phyloP scores from a whole-genome alignment of 2,888 invertebrate genomes.

The Idaea dimidiata region DNA sequence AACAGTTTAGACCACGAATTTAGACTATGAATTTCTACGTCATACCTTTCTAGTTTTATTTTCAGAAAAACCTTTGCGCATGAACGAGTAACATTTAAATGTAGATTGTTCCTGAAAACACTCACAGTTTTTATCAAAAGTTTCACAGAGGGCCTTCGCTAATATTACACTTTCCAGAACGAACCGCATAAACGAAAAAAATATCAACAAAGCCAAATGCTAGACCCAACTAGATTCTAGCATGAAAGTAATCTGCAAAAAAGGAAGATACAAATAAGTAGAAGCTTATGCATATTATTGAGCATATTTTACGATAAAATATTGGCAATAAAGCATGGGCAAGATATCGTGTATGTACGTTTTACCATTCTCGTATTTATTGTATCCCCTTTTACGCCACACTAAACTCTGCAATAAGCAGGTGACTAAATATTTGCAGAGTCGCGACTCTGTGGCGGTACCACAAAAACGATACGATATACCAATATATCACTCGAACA shows the following conservation, averaged over 20 bases:
- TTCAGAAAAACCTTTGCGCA: not conserved
- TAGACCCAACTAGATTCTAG: not conserved
- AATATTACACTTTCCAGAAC: not conserved
- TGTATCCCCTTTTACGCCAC: not conserved
- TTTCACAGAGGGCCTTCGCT: not conserved
- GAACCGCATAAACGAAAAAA: not conserved
- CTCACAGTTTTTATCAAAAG: not conserved
- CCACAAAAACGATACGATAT: conserved; percentile 64
- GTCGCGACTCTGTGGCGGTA: conserved; percentile 33
- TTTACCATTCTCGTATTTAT: not conserved
- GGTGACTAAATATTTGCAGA: conserved; percentile 47
- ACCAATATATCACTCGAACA: conserved; percentile 67
- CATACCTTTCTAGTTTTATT: not conserved
- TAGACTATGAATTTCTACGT: not conserved
- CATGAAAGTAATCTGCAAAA: not conserved
- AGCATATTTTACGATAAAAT: not conserved
- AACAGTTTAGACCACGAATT: not conserved
- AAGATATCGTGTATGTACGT: not conserved
- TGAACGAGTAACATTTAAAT: too few species aligned
- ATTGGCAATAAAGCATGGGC: not conserved
- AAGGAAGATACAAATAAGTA: not conserved
- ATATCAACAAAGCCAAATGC: not conserved
- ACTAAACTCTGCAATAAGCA: conserved; percentile 30
- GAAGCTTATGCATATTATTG: not conserved
- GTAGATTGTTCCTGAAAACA: not conserved